Percentiles rank a stretch among this genome's conserved stretches.
Conservation (phyloP, 2,113 vertebrate species). For the Pungitius pungitius region DNA sequence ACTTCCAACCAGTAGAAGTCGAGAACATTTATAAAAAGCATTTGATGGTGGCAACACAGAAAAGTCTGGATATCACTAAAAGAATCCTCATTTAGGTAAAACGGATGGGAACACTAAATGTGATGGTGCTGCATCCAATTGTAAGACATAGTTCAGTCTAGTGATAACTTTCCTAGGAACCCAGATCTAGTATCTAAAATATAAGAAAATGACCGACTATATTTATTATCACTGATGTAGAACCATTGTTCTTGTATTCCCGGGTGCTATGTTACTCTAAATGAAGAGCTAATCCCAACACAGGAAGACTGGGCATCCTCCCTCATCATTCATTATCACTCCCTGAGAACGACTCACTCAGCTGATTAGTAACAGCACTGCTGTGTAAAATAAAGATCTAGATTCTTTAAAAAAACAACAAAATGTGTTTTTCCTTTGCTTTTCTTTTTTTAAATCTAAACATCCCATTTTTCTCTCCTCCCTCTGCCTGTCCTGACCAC, state of each 20-base stretch:
- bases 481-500: neutral
- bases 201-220: neutral
- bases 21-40: neutral
- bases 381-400: conserved; percentile 11
- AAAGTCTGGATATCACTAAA: neutral
- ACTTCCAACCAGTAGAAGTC: neutral
- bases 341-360: conserved; percentile 37
- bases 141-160: neutral
- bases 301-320: conserved; percentile 40
- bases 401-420: conserved; percentile 30
- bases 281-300: conserved; percentile 20
- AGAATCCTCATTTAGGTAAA: neutral
- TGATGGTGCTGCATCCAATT: neutral
- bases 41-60: neutral
- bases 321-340: conserved; percentile 55
- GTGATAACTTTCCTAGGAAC: neutral
- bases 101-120: neutral
- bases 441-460: conserved; percentile 9
- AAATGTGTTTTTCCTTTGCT: neutral
- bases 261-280: conserved; percentile 1
- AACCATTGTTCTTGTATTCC: conserved; percentile 22
- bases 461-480: neutral
- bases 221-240: neutral
- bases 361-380: conserved; percentile 34
- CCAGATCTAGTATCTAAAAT: neutral